Evolutionary conservation across 53 echinoderm and acorn worm genomes (phyloP), one percentile per base, ranked within the genome.

Genomic region (Holothuria scabra): DNA sequence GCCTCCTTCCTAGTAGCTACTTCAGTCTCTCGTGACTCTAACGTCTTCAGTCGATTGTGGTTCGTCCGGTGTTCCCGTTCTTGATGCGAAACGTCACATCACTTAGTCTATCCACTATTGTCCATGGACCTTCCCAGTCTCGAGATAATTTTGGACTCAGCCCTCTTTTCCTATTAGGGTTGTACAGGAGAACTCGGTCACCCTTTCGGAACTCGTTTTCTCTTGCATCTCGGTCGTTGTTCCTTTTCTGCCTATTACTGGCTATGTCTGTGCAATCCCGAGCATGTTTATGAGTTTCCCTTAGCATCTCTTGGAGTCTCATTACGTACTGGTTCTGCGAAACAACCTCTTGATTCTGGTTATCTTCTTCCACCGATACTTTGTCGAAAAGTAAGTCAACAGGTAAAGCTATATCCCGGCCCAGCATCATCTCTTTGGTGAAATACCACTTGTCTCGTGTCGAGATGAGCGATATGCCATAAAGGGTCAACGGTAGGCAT

Each of bases 121-220:
- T 23, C 61, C 61, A 81, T 34, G 64, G 81, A 16, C 81, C 81
- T 12, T 81, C 61, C 81, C 81, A 81, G 2, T 34, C 33, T n/a
- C 44, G 34, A 23, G 19, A n/a, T 5, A 81, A 44, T n/a, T 81
- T 81, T 9, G 61, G 81, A 61, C 62, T 61, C n/a, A 81, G 1
- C 3, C 81, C 81, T 28, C 59, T 61, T 60, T 81, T 81, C 62
- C 28, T 81, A 20, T 31, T 60, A 2, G 81, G 81, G 20, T 61
- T 81, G 64, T 81, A 61, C 44, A 81, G 59, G 7, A 81, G n/a
- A 4, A 81, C 81, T 19, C 37, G 37, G 21, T 81, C 38, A 41
- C 81, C 81, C 7, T 59, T 63, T 38, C 62, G 61, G 2, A 81
- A 22, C 34, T 35, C 12, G 20, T 31, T n/a, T 4, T 21, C 63